phyloP scores from a whole-genome alignment of 2,888 invertebrate species.

The Drosophila maculinotata region DNA sequence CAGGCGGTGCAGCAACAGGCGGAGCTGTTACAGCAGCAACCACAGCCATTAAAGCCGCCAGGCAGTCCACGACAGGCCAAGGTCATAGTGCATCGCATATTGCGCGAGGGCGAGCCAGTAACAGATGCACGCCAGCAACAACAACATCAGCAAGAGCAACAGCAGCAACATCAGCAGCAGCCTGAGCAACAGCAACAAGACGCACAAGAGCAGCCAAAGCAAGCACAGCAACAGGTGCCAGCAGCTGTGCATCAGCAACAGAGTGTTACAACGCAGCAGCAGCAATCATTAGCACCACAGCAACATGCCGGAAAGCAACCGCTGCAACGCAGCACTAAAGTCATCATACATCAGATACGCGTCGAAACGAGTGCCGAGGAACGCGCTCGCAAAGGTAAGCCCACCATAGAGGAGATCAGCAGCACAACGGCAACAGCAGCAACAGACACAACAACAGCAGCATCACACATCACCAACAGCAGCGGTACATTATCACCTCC shows the following conservation, averaged over 20 bases:
- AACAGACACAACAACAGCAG: conserved; percentile 12
- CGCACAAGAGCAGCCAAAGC: neutral
- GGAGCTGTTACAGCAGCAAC: conserved; percentile 11
- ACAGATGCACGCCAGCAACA: conserved; percentile 19
- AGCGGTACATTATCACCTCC: conserved; percentile 69
- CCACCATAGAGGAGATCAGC: conserved; percentile 69
- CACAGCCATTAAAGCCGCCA: conserved; percentile 46
- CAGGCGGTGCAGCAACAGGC: conserved; percentile 25
- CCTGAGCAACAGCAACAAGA: neutral
- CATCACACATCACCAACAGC: conserved; percentile 17
- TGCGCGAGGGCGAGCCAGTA: conserved; percentile 27
- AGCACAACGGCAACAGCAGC: conserved; percentile 45
- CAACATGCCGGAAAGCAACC: conserved; percentile 20
- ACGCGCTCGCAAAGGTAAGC: conserved; percentile 51
- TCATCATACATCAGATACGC: conserved; percentile 68
- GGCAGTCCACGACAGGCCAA: conserved; percentile 69
- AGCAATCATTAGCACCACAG: conserved; percentile 1
- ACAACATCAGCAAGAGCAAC: conserved; percentile 1
- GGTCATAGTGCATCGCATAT: conserved; percentile 77
- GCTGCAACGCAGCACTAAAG: conserved; percentile 65
- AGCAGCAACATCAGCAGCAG: neutral
- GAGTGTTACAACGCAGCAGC: conserved; percentile 6
- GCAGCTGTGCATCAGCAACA: conserved; percentile 16
- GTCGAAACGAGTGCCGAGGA: conserved; percentile 52
- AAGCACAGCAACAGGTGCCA: conserved; percentile 3